A percentile compares a stretch with the other conserved stretches of the same genome.
Conservation (phyloP, 2,797 vertebrate genomes). For the Macroramphosus scolopax region DNA sequence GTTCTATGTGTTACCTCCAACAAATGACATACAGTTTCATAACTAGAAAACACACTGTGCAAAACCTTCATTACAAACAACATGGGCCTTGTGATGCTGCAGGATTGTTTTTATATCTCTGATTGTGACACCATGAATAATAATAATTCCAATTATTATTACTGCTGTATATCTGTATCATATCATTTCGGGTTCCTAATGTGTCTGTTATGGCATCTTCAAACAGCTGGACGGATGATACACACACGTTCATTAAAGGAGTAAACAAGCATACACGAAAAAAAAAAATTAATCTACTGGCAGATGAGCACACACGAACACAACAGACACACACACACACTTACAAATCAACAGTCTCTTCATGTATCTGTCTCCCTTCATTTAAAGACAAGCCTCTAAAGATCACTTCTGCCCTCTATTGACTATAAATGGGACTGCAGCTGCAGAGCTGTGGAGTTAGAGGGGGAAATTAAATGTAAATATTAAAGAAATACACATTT, state of each 20-base stretch:
- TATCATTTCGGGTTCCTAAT: neutral
- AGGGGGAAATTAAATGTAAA: conserved; percentile 11
- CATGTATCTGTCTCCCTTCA: too few species aligned
- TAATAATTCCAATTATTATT: conserved; percentile 5
- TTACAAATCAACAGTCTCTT: conserved; percentile 9
- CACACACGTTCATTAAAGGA: too few species aligned
- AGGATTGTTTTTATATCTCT: too few species aligned
- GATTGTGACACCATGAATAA: too few species aligned
- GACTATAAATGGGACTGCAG: conserved; percentile 62
- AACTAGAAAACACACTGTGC: too few species aligned
- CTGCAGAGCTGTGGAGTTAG: neutral
- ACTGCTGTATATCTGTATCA: neutral
- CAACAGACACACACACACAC: conserved; percentile 16
- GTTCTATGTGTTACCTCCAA: too few species aligned
- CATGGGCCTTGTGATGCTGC: too few species aligned
- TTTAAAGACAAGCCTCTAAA: conserved; percentile 52
- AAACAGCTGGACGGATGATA: too few species aligned
- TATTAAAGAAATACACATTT: too few species aligned
- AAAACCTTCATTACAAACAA: too few species aligned
- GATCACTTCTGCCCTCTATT: conserved; percentile 91
- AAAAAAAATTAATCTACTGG: too few species aligned
- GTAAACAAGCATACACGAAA: conserved; percentile 32
- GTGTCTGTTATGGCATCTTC: conserved; percentile 7
- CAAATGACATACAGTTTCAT: too few species aligned
- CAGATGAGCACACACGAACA: conserved; percentile 17